phyloP scores from a whole-genome alignment of 2,797 vertebrate species.

The Arctocebus calabarensis region DNA sequence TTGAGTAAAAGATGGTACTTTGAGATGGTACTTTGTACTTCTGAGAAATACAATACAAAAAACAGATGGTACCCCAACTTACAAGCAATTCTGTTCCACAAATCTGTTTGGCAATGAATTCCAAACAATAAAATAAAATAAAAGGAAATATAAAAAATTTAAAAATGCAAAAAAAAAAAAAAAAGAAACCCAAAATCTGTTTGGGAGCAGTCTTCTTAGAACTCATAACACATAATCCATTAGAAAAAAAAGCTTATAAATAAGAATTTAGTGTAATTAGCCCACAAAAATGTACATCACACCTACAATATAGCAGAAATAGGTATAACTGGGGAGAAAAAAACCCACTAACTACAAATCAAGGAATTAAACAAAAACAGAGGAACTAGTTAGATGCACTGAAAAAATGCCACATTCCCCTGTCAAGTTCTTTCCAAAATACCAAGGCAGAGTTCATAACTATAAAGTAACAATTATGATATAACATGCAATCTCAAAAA shows the following conservation, averaged over 20 bases:
- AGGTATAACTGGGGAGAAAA: background rate
- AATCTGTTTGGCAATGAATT: background rate
- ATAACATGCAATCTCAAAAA: slow-evolving; percentile 38
- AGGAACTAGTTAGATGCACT: slow-evolving; percentile 29
- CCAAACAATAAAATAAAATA: no score
- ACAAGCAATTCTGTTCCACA: slow-evolving; percentile 13
- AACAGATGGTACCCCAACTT: background rate
- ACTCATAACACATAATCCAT: background rate
- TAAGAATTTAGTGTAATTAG: background rate
- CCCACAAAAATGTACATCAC: background rate
- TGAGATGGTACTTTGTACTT: background rate
- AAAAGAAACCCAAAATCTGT: background rate
- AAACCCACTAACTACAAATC: background rate
- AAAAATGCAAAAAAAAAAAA: no score
- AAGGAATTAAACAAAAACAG: slow-evolving; percentile 38
- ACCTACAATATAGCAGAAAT: slow-evolving; percentile 12
- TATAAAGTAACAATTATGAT: background rate
- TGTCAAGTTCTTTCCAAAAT: slow-evolving; percentile 37
- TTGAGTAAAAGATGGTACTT: background rate
- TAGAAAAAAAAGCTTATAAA: background rate
- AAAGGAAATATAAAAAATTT: no score
- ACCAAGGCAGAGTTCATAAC: background rate
- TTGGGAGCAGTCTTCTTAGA: background rate
- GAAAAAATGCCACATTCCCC: background rate
- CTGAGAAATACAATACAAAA: slow-evolving; percentile 36